Base-by-base conservation (phyloP, 2,113 vertebrate species). In the Neogobius melanostomus region DNA sequence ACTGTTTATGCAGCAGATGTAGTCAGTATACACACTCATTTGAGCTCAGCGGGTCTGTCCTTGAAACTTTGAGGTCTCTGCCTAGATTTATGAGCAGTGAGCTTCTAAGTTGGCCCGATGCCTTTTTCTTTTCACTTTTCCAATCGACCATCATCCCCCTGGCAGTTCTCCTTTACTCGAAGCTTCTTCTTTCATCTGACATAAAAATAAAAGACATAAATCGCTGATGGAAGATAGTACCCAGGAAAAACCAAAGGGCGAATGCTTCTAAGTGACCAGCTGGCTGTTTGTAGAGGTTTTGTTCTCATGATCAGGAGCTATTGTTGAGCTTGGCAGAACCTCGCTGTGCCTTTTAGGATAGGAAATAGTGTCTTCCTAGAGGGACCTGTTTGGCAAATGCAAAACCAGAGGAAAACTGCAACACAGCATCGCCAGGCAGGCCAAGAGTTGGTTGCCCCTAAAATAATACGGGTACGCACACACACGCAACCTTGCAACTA, bases 241-340 rank as follows among this genome's bases (percentile, higher is more conserved):
- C 51, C 16, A 66, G 44, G 28, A 36, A 46, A 74, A 69, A 67
- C 69, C 45, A 75, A 49, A 45, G 53, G 57, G 62, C 42, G 45
- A 54, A 76, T 47, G 44, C 63, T 2, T 48, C 72, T 65, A 76
- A 76, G 72, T 80, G 66, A 82, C 75, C 68, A 51, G 71, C 68
- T 80, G 68, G 66, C 68, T 67, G 17, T 65, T 66, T 60, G 53
- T 64, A 65, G 16, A 57, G 44, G 42, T 71, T 62, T 56, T 76
- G 51, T 63, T 45, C 54, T 70, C 52, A 14, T 64, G 54, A 56
- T 5, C 12, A 66, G 64, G 21, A 64, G 62, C 45, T 59, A 67
- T 81, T 86, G 84, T 78, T 67, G 11, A 61, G 62, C 75, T 75
- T 82, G 84, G 67, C 82, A 45, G 51, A 2, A 11, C 11, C 36